phyloP scores from a whole-genome alignment of 2,797 vertebrate species.

The Sphaeramia orbicularis region DNA sequence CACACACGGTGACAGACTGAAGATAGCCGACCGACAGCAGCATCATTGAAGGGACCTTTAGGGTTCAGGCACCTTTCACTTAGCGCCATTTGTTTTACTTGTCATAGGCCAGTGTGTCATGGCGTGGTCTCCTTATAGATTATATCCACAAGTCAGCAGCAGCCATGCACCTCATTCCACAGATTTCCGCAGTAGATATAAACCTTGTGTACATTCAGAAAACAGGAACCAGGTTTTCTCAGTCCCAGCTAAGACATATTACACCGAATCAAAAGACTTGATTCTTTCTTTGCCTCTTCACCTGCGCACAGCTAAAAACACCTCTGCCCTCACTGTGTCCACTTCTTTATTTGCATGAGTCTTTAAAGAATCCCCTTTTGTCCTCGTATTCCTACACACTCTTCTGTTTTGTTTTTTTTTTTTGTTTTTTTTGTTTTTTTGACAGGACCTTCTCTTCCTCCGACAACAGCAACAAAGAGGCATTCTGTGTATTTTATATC shows the following conservation, averaged over 20 bases:
- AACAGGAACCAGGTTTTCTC: conserved; percentile 18
- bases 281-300: conserved; percentile 68
- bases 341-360: conserved; percentile 48
- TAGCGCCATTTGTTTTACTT: conserved; percentile 38
- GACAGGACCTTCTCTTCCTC: conserved; percentile 2
- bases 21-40: conserved; percentile 28
- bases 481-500: conserved; percentile 43
- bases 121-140: conserved; percentile 15
- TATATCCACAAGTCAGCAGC: conserved; percentile 32
- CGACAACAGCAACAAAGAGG: conserved; percentile 42
- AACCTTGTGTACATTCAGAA: conserved; percentile 5
- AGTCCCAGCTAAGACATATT: conserved; percentile 24
- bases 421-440: conserved; percentile 14
- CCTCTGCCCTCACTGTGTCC: conserved; percentile 37
- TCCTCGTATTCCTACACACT: conserved; percentile 8
- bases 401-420: conserved; percentile 40
- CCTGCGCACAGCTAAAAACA: conserved; percentile 51
- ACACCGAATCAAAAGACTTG: conserved; percentile 67
- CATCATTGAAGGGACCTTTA: conserved; percentile 17
- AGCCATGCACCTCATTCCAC: conserved; percentile 14
- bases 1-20: conserved; percentile 15
- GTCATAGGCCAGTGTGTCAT: conserved; percentile 25
- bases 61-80: conserved; percentile 30
- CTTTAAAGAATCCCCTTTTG: conserved; percentile 23
- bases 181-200: conserved; percentile 19